phyloP scores from a whole-genome alignment of 2,113 vertebrate species.

The pig (Sus scrofa) region DNA sequence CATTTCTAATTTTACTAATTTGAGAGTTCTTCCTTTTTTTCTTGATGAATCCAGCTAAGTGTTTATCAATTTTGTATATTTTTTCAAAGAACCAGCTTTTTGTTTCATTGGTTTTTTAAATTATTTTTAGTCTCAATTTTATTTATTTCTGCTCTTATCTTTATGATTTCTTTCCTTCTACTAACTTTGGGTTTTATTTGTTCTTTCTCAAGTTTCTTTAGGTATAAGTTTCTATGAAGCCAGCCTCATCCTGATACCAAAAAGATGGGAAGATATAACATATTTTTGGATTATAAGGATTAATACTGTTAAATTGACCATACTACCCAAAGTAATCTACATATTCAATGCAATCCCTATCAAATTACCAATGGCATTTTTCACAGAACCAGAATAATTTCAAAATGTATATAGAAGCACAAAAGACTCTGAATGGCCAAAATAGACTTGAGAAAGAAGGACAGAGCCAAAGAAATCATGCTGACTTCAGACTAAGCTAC shows the following conservation, averaged over 20 bases:
- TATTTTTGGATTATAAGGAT: background rate
- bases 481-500: background rate
- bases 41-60: background rate
- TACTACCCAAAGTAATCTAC: background rate
- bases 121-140: background rate
- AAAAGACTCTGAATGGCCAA: background rate
- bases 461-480: background rate
- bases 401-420: background rate
- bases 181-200: background rate
- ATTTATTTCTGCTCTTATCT: background rate
- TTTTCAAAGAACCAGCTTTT: background rate
- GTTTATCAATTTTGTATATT: background rate
- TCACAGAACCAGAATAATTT: background rate
- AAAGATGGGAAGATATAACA: background rate
- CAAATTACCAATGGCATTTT: background rate
- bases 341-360: background rate
- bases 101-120: background rate
- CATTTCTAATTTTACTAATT: background rate
- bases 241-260: background rate
- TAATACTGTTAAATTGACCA: background rate
- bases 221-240: background rate
- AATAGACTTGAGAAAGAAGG: background rate
- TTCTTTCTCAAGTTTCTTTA: background rate
- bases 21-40: background rate
- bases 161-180: background rate